Percentiles rank a stretch among this genome's conserved stretches.
Conservation (phyloP, 2,888 invertebrate genomes). For the Xiphydria camelus region DNA sequence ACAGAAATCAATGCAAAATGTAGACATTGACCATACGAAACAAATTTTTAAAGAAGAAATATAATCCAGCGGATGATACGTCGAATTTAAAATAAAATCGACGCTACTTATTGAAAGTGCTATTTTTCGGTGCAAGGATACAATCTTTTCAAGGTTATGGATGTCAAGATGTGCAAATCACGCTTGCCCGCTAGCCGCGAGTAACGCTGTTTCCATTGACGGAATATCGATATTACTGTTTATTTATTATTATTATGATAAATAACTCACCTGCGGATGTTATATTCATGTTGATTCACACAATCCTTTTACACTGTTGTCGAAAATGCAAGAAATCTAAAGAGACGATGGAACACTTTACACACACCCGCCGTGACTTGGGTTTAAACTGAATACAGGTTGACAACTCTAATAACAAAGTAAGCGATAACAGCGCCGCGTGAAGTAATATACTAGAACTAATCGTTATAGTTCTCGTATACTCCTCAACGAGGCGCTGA, state of each 20-base stretch:
- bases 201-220: not conserved
- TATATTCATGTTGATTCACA: conserved; percentile 52
- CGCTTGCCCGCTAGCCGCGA: conserved; percentile 14
- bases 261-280: conserved; percentile 54
- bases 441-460: too few relatives aligned
- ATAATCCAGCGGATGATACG: not conserved
- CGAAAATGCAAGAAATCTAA: too few relatives aligned
- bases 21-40: not conserved
- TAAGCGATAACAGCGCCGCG: too few relatives aligned
- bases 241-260: not conserved
- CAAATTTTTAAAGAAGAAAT: not conserved
- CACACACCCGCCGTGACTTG: too few relatives aligned
- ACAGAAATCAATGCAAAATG: not conserved
- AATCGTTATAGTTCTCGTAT: too few relatives aligned
- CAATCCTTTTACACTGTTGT: not conserved
- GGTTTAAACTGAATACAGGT: too few relatives aligned
- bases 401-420: too few relatives aligned
- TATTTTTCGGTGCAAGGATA: not conserved
- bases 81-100: not conserved
- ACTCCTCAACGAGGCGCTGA: too few relatives aligned
- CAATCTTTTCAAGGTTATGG: conserved; percentile 41
- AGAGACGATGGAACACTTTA: too few relatives aligned
- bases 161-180: conserved; percentile 48
- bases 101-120: not conserved
- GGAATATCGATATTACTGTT: not conserved